Evolutionary conservation across 2,888 invertebrate species (phyloP).

Genomic region (Andrena praecox): DNA sequence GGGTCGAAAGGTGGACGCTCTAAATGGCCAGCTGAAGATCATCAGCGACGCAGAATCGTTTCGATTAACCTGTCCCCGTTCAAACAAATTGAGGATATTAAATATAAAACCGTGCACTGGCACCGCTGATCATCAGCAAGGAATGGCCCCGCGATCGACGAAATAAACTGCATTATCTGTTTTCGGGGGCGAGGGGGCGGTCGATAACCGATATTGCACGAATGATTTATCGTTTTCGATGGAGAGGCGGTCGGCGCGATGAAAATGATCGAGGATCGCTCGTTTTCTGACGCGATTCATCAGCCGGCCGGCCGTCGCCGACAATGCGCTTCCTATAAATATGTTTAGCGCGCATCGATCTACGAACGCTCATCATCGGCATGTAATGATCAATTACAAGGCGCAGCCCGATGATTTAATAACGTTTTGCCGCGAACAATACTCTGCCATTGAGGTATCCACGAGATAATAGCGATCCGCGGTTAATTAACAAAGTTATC

Average conservation of each 20-base stretch:
- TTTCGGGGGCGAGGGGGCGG: background rate
- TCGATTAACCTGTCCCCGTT: constrained; percentile 10
- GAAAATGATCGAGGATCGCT: background rate
- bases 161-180: background rate
- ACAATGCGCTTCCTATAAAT: background rate
- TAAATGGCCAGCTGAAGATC: background rate
- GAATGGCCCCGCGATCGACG: background rate
- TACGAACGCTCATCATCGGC: constrained; percentile 15
- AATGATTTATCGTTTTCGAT: background rate
- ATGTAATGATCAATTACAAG: constrained; percentile 25
- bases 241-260: background rate
- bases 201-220: background rate
- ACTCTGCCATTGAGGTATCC: constrained; percentile 4
- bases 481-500: constrained; percentile 46
- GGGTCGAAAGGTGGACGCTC: background rate
- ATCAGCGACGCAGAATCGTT: constrained; percentile 9
- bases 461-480: constrained; percentile 37
- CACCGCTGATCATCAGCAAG: background rate
- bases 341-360: constrained; percentile 16
- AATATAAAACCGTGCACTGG: constrained; percentile 6
- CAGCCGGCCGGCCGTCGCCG: background rate
- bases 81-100: constrained; percentile 6
- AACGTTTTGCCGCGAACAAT: constrained; percentile 30
- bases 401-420: constrained; percentile 30
- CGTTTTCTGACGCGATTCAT: constrained; percentile 1